Evolutionary conservation across 2,797 vertebrate genomes (phyloP), one percentile per base, ranked within the genome.

Genomic region (Dendrocincla fuliginosa): DNA sequence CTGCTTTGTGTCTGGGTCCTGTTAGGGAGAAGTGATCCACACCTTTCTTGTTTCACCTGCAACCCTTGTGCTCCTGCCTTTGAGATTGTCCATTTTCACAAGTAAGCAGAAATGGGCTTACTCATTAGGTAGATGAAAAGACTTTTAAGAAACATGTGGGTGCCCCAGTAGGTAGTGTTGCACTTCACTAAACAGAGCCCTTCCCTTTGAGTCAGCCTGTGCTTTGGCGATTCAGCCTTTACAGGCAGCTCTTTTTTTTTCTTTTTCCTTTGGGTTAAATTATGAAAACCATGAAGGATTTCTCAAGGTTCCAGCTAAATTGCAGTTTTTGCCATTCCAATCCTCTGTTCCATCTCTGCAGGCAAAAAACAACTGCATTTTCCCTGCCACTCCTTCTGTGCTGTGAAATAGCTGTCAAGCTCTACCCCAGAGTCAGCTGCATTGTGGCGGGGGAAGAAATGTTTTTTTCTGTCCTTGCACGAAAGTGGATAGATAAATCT

Each of bases 301-400:
- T 96, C 90, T 87, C 84, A 95, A 67, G 95, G 68, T 83, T 94
- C 87, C 92, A 85, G 89, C 68, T 69, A 89, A 91, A 94, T 81
- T 94, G 87, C 91, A 93, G 76, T 44, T 89, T 95, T 91, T 87
- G 92, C 91, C 76, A 84, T 90, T 89, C 67, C 87, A 83, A 87
- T 92, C 90, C 94, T 1, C 93, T 56, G n/a, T 95, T 96, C 94
- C 46, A 90, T 96, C 94, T 96, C 94, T 88, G 80, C 39, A 93
- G 92, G 94, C 67, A 92, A 87, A 87, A 92, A 95, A 50, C 95
- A 96, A 93, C 94, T 97, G 95, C 93, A 95, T 94, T 96, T 94
- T 96, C 96, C 90, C 90, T 89, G 93, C 90, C 93, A 74, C 93
- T 93, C 93, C 92, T 91, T 94, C 84, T 96, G 87, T 94, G 89